phyloP scores from a whole-genome alignment of 2,113 vertebrate genomes.

The Polyodon spathula region DNA sequence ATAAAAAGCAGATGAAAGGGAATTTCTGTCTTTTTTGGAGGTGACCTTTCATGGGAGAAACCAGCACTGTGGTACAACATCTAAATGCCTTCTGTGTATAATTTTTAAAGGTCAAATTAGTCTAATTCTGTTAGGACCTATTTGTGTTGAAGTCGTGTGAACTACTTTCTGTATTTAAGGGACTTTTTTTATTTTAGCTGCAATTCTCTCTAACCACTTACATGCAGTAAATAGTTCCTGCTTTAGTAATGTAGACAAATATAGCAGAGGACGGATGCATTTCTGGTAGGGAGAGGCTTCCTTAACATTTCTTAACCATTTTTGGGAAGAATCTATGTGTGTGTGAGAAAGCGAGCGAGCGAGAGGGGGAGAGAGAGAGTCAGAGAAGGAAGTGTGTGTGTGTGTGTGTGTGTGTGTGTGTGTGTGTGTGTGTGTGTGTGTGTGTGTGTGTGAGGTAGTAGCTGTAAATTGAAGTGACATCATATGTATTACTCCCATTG shows the following conservation, averaged over 20 bases:
- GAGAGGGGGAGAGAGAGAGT: slow-evolving; percentile 2
- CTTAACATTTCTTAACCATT: slow-evolving; percentile 74
- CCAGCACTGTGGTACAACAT: slow-evolving; percentile 14
- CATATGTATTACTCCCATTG: slow-evolving; percentile 62
- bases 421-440: too few relatives aligned
- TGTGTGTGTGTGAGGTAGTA: slow-evolving; percentile 25
- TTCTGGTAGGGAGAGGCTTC: slow-evolving; percentile 57
- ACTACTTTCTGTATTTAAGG: slow-evolving; percentile 37
- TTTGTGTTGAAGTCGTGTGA: slow-evolving; percentile 48
- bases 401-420: too few relatives aligned
- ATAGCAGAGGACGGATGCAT: slow-evolving; percentile 64
- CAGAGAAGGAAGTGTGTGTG: slow-evolving; percentile 4
- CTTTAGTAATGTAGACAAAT: slow-evolving; percentile 69
- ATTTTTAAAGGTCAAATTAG: slow-evolving; percentile 35
- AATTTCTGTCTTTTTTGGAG: slow-evolving; percentile 9
- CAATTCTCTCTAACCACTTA: slow-evolving; percentile 29
- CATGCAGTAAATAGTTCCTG: slow-evolving; percentile 65
- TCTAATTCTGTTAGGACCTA: slow-evolving; percentile 35
- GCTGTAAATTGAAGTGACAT: slow-evolving; percentile 68
- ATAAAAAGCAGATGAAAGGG: slow-evolving; percentile 27
- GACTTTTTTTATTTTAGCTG: slow-evolving; percentile 20
- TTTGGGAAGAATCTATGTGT: slow-evolving; percentile 71
- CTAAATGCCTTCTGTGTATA: slow-evolving; percentile 20
- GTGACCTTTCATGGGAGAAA: slow-evolving; percentile 24
- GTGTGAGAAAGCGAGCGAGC: too few relatives aligned